Percentiles rank a stretch among this genome's conserved stretches.
Conservation (phyloP, 2,888 invertebrate species). For the Drosophila helvetica region DNA sequence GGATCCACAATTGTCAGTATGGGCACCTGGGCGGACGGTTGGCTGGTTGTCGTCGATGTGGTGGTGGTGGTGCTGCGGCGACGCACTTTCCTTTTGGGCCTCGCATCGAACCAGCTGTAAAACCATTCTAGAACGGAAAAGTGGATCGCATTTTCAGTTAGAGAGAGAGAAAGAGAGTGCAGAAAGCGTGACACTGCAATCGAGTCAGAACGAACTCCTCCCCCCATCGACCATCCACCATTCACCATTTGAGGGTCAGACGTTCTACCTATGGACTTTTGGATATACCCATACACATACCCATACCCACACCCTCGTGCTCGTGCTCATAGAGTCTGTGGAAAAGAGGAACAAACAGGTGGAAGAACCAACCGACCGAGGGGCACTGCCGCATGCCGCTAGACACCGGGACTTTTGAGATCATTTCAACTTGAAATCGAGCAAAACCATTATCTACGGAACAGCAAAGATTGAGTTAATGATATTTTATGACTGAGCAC, state of each 20-base stretch:
- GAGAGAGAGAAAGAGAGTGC: constrained; percentile 2
- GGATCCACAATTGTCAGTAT: constrained; percentile 83
- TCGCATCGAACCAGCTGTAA: constrained; percentile 84
- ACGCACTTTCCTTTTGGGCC: constrained; percentile 64
- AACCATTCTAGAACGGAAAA: constrained; percentile 84
- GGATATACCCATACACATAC: no score
- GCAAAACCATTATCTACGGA: no score
- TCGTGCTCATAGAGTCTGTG: no score
- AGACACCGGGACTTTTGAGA: background rate
- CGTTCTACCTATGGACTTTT: no score
- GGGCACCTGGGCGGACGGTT: constrained; percentile 80
- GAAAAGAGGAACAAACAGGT: no score
- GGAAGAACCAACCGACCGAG: no score
- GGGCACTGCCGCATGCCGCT: background rate
- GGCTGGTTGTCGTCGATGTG: constrained; percentile 67
- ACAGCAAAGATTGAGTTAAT: no score
- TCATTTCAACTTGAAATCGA: background rate
- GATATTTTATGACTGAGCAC: no score
- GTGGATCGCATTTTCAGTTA: background rate
- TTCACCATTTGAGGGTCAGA: background rate
- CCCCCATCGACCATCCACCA: background rate
- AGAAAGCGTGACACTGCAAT: constrained; percentile 49
- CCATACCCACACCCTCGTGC: no score
- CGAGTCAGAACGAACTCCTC: background rate
- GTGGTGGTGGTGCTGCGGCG: constrained; percentile 75